phyloP scores from a whole-genome alignment of 1,140 invertebrate species.

The Saxidomus purpurata region DNA sequence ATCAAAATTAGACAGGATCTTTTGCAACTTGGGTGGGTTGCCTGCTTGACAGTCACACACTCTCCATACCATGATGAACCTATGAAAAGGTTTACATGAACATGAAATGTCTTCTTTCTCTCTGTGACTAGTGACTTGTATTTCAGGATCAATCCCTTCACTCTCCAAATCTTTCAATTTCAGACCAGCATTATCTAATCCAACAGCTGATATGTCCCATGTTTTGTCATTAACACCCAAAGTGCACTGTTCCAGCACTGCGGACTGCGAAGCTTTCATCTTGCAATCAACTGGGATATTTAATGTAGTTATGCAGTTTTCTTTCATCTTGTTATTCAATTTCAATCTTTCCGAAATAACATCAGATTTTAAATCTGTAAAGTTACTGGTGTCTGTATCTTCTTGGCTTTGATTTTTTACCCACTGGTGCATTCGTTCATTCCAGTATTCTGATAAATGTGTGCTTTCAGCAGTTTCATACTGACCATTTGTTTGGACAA shows the following conservation, averaged over 20 bases:
- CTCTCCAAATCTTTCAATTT: neutral
- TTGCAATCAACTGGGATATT: neutral
- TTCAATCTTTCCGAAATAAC: neutral
- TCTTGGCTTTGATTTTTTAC: constrained; percentile 2
- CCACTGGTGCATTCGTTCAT: constrained; percentile 10
- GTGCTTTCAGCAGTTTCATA: neutral
- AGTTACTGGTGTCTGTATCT: neutral
- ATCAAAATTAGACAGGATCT: constrained; percentile 7
- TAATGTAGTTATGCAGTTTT: neutral
- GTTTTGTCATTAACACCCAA: neutral
- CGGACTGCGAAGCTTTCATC: neutral
- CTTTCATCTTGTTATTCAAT: neutral
- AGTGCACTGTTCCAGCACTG: neutral
- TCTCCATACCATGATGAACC: constrained; percentile 19
- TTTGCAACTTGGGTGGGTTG: constrained; percentile 27
- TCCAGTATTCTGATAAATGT: neutral
- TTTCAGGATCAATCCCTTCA: neutral
- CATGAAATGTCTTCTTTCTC: neutral
- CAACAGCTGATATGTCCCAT: too few relatives aligned
- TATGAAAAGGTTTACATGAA: constrained; percentile 2
- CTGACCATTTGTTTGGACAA: too few relatives aligned
- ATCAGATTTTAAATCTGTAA: neutral
- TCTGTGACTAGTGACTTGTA: too few relatives aligned
- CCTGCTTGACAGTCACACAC: constrained; percentile 21
- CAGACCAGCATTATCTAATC: neutral